Percentiles rank a stretch among this genome's conserved stretches.
Conservation (phyloP, 2,797 vertebrate genomes). For the Urocyon cinereoargenteus region DNA sequence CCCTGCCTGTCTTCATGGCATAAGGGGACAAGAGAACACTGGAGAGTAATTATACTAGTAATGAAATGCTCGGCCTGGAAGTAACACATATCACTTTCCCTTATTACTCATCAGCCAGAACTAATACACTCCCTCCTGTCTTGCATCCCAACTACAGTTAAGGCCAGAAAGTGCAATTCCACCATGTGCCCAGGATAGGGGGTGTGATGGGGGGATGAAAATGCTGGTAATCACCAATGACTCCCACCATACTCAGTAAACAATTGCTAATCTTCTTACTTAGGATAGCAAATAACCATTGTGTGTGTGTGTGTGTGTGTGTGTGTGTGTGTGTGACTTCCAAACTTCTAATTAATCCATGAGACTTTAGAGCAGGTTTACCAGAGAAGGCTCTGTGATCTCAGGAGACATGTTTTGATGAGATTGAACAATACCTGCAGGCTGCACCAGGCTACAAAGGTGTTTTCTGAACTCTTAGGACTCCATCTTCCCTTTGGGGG, state of each 20-base stretch:
- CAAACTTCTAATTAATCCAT: not conserved
- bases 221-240: not conserved
- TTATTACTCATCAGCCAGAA: not conserved
- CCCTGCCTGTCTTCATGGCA: not conserved
- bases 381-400: not conserved
- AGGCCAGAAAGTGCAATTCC: not conserved
- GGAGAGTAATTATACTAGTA: not conserved
- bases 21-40: not conserved
- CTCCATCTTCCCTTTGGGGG: not conserved
- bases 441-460: not conserved
- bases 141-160: not conserved
- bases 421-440: conserved; percentile 2
- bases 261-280: not conserved
- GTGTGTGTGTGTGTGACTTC: not conserved
- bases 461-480: not conserved
- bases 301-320: no score
- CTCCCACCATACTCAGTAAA: not conserved
- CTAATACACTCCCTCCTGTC: not conserved
- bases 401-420: conserved; percentile 6
- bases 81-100: not conserved
- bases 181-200: not conserved
- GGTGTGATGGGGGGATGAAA: not conserved
- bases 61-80: not conserved
- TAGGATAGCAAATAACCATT: not conserved
- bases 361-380: not conserved